Conservation (phyloP, 2,797 vertebrate genomes). For the Sebastes melanostomus region DNA sequence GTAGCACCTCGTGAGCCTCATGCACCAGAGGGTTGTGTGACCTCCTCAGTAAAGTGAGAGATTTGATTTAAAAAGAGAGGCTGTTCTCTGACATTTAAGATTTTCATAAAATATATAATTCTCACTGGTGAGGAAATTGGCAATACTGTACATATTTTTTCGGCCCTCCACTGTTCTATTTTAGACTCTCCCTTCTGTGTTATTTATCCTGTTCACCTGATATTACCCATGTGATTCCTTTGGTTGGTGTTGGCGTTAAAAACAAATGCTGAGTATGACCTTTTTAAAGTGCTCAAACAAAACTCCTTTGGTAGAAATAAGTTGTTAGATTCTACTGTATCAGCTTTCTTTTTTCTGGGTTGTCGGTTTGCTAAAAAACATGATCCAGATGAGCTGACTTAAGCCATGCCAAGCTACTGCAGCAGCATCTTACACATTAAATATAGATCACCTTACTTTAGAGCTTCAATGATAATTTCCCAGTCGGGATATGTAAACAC, state of each 20-base stretch:
- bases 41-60: neutral
- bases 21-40: neutral
- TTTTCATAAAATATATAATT: slow-evolving; percentile 10
- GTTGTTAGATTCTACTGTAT: neutral
- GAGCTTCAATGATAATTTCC: neutral
- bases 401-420: neutral
- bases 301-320: neutral
- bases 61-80: neutral
- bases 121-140: slow-evolving; percentile 15
- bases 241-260: neutral
- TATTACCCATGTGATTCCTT: neutral
- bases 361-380: neutral
- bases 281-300: slow-evolving; percentile 13
- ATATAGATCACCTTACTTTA: neutral
- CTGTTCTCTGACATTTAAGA: slow-evolving; percentile 30
- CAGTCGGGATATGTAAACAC: neutral
- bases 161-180: neutral
- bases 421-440: neutral
- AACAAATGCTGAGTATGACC: neutral
- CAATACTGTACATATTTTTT: neutral
- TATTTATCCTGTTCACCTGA: slow-evolving; percentile 3
- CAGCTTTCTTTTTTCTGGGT: neutral
- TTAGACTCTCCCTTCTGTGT: neutral
- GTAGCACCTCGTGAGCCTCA: neutral
- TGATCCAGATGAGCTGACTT: neutral